Evolutionary conservation across 2,113 vertebrate species (phyloP).

Genomic region (Tilapia sparmanii): DNA sequence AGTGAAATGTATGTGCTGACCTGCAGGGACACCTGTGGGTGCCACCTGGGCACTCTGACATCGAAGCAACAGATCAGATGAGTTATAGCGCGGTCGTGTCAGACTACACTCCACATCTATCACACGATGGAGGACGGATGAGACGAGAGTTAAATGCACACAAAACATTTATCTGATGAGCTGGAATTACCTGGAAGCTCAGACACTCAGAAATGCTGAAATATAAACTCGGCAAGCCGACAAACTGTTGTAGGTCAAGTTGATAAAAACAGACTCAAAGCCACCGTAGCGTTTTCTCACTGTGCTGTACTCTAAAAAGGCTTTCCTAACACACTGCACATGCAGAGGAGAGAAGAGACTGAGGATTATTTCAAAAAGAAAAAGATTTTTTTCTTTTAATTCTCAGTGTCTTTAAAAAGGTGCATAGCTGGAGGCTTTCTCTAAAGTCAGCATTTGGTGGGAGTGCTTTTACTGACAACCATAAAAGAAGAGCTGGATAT

Average conservation of each 20-base stretch:
- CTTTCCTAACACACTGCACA: background rate
- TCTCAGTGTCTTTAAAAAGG: background rate
- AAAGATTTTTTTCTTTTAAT: background rate
- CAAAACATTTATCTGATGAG: background rate
- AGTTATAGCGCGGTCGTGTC: background rate
- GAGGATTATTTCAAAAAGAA: background rate
- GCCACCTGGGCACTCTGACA: background rate
- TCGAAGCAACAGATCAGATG: background rate
- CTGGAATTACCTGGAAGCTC: background rate
- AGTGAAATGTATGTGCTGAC: background rate
- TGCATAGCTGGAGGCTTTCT: background rate
- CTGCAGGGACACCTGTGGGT: background rate
- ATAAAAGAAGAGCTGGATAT: background rate
- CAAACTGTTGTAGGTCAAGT: background rate
- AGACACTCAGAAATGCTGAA: background rate
- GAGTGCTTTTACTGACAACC: background rate
- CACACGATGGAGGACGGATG: background rate
- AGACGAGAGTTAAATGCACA: background rate
- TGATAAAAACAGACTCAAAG: background rate
- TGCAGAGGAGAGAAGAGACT: background rate
- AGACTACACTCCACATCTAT: background rate
- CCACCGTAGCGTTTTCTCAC: background rate
- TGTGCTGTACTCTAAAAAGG: rapidly evolving
- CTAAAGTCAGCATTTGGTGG: background rate
- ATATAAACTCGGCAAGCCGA: background rate